Evolutionary conservation across 2,888 invertebrate species (phyloP), one percentile per base, ranked within the genome.

Genomic region (Augiades crinisus): DNA sequence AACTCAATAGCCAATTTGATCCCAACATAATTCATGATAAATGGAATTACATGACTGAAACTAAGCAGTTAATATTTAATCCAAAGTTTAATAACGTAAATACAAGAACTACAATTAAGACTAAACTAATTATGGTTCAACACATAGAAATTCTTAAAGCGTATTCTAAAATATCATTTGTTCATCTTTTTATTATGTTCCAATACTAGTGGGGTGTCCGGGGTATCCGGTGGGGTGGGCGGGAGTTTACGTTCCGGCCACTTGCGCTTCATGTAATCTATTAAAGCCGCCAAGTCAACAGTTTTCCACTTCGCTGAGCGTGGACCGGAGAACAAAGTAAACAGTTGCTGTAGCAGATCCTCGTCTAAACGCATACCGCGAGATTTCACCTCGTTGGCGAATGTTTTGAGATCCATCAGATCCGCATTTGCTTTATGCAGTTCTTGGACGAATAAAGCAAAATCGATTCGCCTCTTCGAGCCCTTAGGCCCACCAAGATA

Each of bases 211-310:
- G n/a, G n/a, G n/a, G n/a, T n/a, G n/a, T 68, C 68, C 0, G 65
- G 65, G n/a, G n/a, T n/a, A n/a, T n/a, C n/a, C 0, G 68, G 64
- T 0, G 74, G 72, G 1, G 71, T 72, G 0, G 73, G 71, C 1
- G 75, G 74, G 1, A 72, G 58, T 24, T 67, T 59, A 19, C 72
- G 65, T 0, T 78, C 71, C 0, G 80, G 81, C 75, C 78, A 81
- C 30, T 73, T 64, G 4, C 78, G 67, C 7, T 63, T 62, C 8
- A 77, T 55, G 33, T 72, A 81, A 1, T 80, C 79, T 1, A 63
- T 65, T 8, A 80, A 37, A 2, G 55, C 59, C 22, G 27, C 47
- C 27, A 79, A 54, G 45, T 74, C 57, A 1, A 78, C 56, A 0
- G 63, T 63, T 3, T 59, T 68, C 0, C 51, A 50, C 21, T 69